Evolutionary conservation across 2,113 vertebrate genomes (phyloP).

Genomic region (Mesembrinibis cayennensis): DNA sequence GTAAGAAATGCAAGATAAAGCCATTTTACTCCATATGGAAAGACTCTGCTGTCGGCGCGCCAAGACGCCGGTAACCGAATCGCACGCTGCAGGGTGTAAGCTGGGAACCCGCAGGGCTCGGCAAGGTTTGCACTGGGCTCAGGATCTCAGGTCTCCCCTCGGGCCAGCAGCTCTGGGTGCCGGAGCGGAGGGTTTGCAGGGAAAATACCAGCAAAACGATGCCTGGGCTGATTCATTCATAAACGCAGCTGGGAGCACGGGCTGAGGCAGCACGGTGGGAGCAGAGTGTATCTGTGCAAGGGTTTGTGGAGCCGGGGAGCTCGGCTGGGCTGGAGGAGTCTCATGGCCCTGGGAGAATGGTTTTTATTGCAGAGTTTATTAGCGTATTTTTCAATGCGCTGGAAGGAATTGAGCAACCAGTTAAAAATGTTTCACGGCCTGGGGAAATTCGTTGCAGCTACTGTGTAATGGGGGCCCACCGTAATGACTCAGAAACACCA

Average conservation of each 20-base stretch:
- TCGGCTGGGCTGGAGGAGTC: background rate
- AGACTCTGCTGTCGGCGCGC: background rate
- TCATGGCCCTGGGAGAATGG: background rate
- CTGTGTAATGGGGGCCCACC: background rate
- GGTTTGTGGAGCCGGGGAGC: background rate
- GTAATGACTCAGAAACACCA: constrained; percentile 26
- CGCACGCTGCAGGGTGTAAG: accelerated
- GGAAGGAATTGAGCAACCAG: constrained; percentile 51
- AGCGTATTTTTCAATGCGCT: background rate
- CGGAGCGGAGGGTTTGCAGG: background rate
- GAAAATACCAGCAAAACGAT: background rate
- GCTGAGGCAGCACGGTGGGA: background rate
- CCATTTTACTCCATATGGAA: background rate
- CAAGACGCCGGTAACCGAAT: background rate
- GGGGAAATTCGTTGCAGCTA: constrained; percentile 32
- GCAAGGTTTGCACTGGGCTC: accelerated
- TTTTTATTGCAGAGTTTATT: constrained; percentile 30
- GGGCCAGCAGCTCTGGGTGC: background rate
- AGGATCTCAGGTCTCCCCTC: accelerated
- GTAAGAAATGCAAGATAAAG: background rate
- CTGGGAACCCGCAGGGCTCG: accelerated
- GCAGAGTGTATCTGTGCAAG: accelerated
- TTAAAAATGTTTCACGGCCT: constrained; percentile 35
- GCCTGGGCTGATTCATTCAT: background rate
- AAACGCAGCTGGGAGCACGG: background rate